Conservation (phyloP, 2,113 vertebrate genomes). For the Microcebus tavaratra region DNA sequence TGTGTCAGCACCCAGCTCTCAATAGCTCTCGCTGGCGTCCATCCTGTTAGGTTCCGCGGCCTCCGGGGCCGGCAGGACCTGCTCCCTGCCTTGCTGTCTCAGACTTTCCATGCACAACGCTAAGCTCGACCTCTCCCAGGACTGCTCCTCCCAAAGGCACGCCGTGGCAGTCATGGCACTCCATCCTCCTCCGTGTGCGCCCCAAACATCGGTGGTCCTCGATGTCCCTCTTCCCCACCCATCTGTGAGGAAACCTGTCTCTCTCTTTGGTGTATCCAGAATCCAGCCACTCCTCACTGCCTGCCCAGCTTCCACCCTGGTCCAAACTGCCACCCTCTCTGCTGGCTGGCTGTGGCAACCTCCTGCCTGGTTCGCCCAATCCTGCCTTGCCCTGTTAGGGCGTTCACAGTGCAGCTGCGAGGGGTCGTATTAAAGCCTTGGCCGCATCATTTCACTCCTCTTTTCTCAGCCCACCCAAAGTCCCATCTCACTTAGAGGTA, state of each 20-base stretch:
- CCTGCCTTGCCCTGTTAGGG: not conserved
- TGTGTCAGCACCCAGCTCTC: not conserved
- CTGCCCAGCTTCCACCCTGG: not conserved
- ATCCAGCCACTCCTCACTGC: not conserved
- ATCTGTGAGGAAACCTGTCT: not conserved
- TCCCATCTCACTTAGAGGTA: not conserved
- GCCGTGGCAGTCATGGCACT: not conserved
- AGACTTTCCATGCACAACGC: not conserved
- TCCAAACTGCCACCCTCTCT: not conserved
- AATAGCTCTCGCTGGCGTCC: accelerated
- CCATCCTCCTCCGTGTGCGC: not conserved
- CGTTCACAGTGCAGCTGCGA: too few relatives aligned
- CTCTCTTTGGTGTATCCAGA: too few relatives aligned
- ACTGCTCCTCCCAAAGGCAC: not conserved
- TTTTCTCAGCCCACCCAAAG: not conserved
- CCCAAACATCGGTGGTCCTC: not conserved
- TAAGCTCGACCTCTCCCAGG: not conserved
- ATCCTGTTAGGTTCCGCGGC: not conserved
- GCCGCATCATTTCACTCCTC: accelerated
- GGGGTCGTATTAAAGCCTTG: not conserved
- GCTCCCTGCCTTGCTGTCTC: not conserved
- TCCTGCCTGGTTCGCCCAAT: not conserved
- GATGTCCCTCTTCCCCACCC: not conserved
- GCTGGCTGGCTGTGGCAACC: too few relatives aligned
- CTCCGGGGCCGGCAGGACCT: not conserved